Base-by-base conservation (phyloP, 2,797 vertebrate species). In the Lates japonicus region DNA sequence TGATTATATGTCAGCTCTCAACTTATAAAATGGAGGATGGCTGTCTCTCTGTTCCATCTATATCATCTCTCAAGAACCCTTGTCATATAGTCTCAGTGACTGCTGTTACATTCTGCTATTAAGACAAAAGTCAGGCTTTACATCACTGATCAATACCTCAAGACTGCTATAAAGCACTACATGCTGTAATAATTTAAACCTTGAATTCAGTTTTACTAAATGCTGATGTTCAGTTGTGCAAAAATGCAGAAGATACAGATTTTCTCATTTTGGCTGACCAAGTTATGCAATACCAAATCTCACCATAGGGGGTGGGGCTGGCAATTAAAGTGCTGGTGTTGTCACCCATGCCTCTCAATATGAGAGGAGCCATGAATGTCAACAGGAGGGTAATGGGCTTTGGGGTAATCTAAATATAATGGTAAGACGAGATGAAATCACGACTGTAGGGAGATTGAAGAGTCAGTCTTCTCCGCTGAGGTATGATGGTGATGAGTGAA, bases 261-360 rank as follows among this genome's bases (percentile, higher is more conserved):
- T 29, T 29, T 29, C 25, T 29, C 7, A n/a, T 25, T 59, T 65
- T 46, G 11, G 37, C 25, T 72, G 25, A 16, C 37, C 19, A 46
- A 74, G 48, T 85, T 76, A 70, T 93, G 93, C 85, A 94, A 88
- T 94, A 93, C 93, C 92, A 74, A 1, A 75, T 88, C 66, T 86
- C 70, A 63, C 94, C 94, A 92, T 93, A 35, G 66, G 94, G 92
- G 94, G 93, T 92, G 83, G 91, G 92, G 93, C n/a, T n/a, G n/a
- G n/a, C n/a, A n/a, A n/a, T n/a, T n/a, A 85, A 88, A 93, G 90
- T 92, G 92, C 57, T 74, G 1, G 37, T 17, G 75, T 76, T 77
- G 75, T 87, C 86, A 90, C 89, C 86, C 84, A 69, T 87, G 82
- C 39, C 84, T 78, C 76, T 86, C 35, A 65, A 63, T 33, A 70